These are phyloP conservation scores for Neostethus bicornis DNA, from an alignment of 2,797 vertebrate species.

Conservation along the genomic window DNA sequence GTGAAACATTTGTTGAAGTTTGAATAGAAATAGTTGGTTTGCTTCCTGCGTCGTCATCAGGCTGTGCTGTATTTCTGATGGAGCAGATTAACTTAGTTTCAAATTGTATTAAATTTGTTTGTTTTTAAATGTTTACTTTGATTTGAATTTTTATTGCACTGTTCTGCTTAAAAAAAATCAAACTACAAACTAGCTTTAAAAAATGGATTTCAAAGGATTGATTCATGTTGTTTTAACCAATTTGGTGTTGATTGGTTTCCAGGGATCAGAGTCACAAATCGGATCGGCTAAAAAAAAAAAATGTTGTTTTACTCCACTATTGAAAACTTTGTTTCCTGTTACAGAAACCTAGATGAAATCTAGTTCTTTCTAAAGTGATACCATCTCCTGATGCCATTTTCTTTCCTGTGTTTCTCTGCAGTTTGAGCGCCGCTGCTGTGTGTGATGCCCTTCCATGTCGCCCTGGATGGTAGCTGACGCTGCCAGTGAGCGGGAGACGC, in stretches of 20 bases:
- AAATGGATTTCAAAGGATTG: not conserved
- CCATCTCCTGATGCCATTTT: slow-evolving; percentile 30
- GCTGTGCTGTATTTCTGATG: not conserved
- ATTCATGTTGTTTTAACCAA: not conserved
- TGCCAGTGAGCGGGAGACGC: slow-evolving; percentile 74
- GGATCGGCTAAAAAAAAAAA: too few relatives aligned
- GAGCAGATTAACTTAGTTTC: not conserved
- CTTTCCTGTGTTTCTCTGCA: slow-evolving; percentile 40
- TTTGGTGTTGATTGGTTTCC: too few relatives aligned
- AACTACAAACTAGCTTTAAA: not conserved
- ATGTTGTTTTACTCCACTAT: too few relatives aligned
- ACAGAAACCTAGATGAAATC: too few relatives aligned
- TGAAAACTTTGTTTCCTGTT: too few relatives aligned
- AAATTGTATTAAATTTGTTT: not conserved
- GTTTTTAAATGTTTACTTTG: not conserved
- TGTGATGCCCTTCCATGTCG: slow-evolving; percentile 81
- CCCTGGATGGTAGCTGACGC: slow-evolving; percentile 76
- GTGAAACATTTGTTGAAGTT: not conserved
- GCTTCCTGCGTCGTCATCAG: not conserved
- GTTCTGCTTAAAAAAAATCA: not conserved
- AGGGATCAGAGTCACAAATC: too few relatives aligned
- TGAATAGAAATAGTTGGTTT: not conserved
- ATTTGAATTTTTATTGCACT: not conserved
- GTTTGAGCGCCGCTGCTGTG: slow-evolving; percentile 57
- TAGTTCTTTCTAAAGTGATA: not conserved